Percentiles rank a stretch among this genome's conserved stretches.
These are phyloP conservation scores for Otolemur garnettii DNA, from an alignment of 2,113 vertebrate species.

Conservation along the genomic window DNA sequence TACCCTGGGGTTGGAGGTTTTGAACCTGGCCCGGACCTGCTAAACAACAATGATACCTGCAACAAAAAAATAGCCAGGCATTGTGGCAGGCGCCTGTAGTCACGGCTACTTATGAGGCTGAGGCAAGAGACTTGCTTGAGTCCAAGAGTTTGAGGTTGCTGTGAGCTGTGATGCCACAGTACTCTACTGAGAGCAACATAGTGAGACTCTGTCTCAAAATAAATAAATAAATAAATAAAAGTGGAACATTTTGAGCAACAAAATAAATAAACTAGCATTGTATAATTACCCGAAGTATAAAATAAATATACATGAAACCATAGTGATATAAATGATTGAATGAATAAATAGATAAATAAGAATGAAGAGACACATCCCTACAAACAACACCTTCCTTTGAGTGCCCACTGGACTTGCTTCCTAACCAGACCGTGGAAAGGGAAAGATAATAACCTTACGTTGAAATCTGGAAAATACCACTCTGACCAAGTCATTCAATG, in stretches of 20 bases:
- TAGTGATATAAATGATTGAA: not conserved
- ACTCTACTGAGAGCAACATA: too few relatives aligned
- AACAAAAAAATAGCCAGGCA: too few relatives aligned
- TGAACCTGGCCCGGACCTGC: too few relatives aligned
- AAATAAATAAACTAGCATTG: not conserved
- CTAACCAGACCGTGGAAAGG: not conserved
- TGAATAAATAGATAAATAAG: not conserved
- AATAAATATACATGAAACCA: not conserved
- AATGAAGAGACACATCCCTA: not conserved
- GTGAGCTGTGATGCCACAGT: too few relatives aligned
- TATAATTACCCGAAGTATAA: not conserved
- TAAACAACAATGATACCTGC: too few relatives aligned
- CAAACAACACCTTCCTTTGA: fast-evolving
- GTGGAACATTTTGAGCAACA: not conserved
- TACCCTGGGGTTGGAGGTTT: too few relatives aligned
- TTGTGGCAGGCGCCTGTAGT: too few relatives aligned
- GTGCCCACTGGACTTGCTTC: not conserved
- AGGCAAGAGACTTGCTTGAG: too few relatives aligned
- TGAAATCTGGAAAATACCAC: not conserved
- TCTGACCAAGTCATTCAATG: too few relatives aligned
- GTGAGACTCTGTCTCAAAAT: too few relatives aligned
- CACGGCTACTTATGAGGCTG: too few relatives aligned
- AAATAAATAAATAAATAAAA: not conserved
- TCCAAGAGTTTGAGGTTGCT: too few relatives aligned
- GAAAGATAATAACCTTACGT: not conserved